Evolutionary conservation across 1,140 invertebrate genomes (phyloP).

Genomic region (Zaprionus vittiger): DNA sequence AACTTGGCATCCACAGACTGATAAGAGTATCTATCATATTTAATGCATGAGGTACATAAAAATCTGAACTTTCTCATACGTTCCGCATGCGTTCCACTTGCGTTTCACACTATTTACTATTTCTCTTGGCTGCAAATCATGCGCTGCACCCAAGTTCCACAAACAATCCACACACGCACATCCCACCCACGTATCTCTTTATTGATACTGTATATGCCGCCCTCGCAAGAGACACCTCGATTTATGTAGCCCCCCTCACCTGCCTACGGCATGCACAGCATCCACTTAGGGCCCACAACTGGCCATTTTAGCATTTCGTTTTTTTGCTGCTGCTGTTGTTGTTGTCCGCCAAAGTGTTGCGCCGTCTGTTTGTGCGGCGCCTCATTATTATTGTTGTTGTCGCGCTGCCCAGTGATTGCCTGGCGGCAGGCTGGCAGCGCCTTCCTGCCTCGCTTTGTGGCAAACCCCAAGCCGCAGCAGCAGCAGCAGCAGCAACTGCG

Average conservation of each 20-base stretch:
- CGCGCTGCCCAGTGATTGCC: slow-evolving; percentile 55
- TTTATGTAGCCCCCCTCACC: slow-evolving; percentile 33
- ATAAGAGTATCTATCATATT: slow-evolving; percentile 45
- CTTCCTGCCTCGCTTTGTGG: slow-evolving; percentile 70
- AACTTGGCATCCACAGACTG: slow-evolving; percentile 59
- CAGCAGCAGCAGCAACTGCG: slow-evolving; percentile 33
- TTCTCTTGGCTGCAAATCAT: slow-evolving; percentile 26
- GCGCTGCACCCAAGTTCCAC: slow-evolving; percentile 17
- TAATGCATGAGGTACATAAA: slow-evolving; percentile 11
- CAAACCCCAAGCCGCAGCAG: slow-evolving; percentile 64
- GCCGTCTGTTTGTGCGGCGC: slow-evolving; percentile 68
- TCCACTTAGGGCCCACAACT: slow-evolving; percentile 10
- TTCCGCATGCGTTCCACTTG: neutral
- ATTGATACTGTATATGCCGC: slow-evolving; percentile 11
- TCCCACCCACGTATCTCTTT: neutral
- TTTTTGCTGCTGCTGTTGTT: slow-evolving; percentile 17
- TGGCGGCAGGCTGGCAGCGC: slow-evolving; percentile 61
- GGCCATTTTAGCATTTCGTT: neutral
- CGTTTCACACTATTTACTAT: slow-evolving; percentile 21
- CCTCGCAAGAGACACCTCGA: slow-evolving; percentile 44
- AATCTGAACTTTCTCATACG: neutral
- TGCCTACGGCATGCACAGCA: slow-evolving; percentile 14
- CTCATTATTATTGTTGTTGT: slow-evolving; percentile 68
- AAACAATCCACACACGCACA: slow-evolving; percentile 21
- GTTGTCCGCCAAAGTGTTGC: slow-evolving; percentile 65